Conservation (phyloP, 1,140 invertebrate species). For the Trichonephila inaurata region DNA sequence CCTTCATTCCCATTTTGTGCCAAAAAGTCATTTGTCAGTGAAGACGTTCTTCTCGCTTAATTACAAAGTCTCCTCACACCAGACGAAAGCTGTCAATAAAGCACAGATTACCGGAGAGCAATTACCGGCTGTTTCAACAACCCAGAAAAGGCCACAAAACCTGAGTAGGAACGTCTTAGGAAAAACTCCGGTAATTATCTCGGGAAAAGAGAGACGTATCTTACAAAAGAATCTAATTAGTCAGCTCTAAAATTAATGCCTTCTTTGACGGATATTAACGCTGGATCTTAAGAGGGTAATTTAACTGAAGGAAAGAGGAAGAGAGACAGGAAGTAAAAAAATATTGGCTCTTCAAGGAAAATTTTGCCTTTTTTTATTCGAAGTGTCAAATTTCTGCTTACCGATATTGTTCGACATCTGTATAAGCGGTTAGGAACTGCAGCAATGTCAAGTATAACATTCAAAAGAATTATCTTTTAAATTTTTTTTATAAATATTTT, state of each 20-base stretch:
- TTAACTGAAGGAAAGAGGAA: background rate
- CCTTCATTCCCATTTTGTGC: background rate
- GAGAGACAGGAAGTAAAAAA: no score
- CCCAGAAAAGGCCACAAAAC: conserved; percentile 30
- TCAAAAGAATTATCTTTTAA: background rate
- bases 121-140: conserved; percentile 38
- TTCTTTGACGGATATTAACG: conserved; percentile 61
- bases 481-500: background rate
- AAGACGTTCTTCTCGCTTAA: conserved; percentile 2
- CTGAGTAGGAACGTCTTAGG: background rate
- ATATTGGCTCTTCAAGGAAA: background rate
- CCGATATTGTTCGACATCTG: background rate
- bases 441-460: background rate
- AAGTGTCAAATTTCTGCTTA: background rate
- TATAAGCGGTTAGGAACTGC: no score
- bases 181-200: conserved; percentile 56
- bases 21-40: conserved; percentile 34
- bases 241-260: conserved; percentile 54
- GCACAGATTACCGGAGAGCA: conserved; percentile 34
- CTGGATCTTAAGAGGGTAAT: conserved; percentile 48
- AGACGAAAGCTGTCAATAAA: conserved; percentile 58
- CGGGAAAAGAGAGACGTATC: conserved; percentile 54
- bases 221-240: conserved; percentile 60
- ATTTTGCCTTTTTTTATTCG: background rate
- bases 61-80: conserved; percentile 43